Evolutionary conservation across 2,113 vertebrate genomes (phyloP), one percentile per base, ranked within the genome.

Genomic region (Channa argus): DNA sequence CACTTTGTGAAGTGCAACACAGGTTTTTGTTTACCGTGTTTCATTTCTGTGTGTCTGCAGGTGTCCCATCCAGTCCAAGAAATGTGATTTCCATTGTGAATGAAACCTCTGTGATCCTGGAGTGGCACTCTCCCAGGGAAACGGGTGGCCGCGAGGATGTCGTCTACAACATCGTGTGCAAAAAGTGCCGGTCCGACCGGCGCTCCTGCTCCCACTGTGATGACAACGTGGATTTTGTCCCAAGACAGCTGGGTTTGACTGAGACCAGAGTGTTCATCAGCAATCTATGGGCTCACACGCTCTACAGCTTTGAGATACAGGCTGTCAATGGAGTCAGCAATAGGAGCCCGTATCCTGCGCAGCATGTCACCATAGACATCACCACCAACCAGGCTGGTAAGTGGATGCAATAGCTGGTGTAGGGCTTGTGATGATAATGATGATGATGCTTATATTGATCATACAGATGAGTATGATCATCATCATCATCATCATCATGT

Each of bases 321-420:
- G 96, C 98, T 0, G 95, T 99, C 83, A 99, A 98, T 0, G 98
- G 97, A 0, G 98, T 99, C 56, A 98, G 96, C 91, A 96, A 86
- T 92, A 98, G 96, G 93, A 99, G 98, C 79, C 97, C 97, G 3
- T 99, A 98, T 74, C 96, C 96, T 0, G 96, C 97, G 0, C 98
- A 99, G 83, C 96, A 98, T 0, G 96, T 98, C 64, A 96, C 97
- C 0, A 97, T 99, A 85, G 98, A 99, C 92, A 98, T 99, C 93
- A 98, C 98, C 84, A 99, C 98, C 71, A 99, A 99, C 92, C 98
- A 99, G 91, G 98, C 98, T 0, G 98, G 98, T 98, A 91, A 95
- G 91, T 82, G 55, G 52, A 11, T 50, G 38, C 45, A n/a, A 0
- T 43, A 15, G 4, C 38, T 3, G 24, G 1, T 24, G 24, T 24